A percentile compares a stretch with the other conserved stretches of the same genome.
phyloP scores from a whole-genome alignment of 2,113 vertebrate species.

The Varanus salvator region DNA sequence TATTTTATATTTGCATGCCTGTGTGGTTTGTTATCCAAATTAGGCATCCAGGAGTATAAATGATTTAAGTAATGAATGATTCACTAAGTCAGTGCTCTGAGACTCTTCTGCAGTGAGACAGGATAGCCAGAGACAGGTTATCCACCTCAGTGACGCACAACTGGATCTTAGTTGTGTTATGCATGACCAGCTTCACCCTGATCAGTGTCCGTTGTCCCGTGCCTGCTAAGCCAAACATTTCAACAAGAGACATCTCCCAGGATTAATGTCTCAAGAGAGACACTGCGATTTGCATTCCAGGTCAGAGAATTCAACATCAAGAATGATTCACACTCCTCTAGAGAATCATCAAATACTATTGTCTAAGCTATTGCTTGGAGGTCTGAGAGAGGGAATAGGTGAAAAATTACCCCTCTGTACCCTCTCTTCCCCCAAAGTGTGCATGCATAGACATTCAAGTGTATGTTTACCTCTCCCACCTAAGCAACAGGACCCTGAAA shows the following conservation, averaged over 20 bases:
- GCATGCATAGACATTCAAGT: not conserved
- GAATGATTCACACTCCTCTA: conserved; percentile 57
- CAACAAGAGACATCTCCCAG: conserved; percentile 4
- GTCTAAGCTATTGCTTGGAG: conserved; percentile 30
- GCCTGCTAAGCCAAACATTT: conserved; percentile 24
- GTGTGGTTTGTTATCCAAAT: too few relatives aligned
- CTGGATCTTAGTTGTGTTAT: not conserved
- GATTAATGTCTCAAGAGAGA: conserved; percentile 47
- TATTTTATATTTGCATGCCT: too few relatives aligned
- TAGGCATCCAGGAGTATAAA: too few relatives aligned
- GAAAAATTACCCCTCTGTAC: not conserved
- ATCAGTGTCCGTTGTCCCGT: conserved; percentile 25
- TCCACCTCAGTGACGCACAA: not conserved
- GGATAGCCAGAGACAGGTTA: not conserved
- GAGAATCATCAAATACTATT: conserved; percentile 37
- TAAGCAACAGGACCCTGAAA: not conserved
- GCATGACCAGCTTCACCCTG: conserved; percentile 28
- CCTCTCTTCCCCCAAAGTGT: too few relatives aligned
- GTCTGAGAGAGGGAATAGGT: conserved; percentile 1
- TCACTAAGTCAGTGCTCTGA: not conserved
- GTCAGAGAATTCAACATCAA: conserved; percentile 50
- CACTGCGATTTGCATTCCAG: conserved; percentile 4
- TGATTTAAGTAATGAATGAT: too few relatives aligned
- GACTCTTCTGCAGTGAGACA: not conserved
- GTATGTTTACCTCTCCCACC: not conserved